A percentile compares a stretch with the other conserved stretches of the same genome.
Evolutionary conservation across 2,113 vertebrate genomes (phyloP).

Genomic region (Scomber scombrus): DNA sequence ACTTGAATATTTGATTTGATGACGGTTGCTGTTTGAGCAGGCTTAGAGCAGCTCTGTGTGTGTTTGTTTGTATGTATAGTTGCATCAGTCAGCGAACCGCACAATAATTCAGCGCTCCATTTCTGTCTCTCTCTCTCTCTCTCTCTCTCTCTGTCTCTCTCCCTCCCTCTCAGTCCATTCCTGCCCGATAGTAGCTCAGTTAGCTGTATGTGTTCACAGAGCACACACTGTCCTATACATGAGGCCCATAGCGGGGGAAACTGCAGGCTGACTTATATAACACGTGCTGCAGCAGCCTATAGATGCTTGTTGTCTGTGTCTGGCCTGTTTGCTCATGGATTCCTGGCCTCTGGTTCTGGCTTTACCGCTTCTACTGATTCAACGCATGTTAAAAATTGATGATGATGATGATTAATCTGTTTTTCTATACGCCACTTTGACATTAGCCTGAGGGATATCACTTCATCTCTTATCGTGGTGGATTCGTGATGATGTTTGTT

Average conservation of each 20-base stretch:
- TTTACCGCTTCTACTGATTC: conserved; percentile 9
- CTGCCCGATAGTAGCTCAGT: conserved; percentile 28
- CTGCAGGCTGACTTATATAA: conserved; percentile 58
- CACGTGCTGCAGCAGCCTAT: conserved; percentile 40
- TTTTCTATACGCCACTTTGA: not conserved
- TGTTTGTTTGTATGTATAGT: conserved; percentile 19
- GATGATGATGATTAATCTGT: not conserved
- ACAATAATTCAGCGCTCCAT: conserved; percentile 36
- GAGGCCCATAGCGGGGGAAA: conserved; percentile 60
- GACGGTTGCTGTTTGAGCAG: not conserved
- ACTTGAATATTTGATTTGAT: conserved; percentile 5
- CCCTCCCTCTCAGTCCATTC: conserved; percentile 20
- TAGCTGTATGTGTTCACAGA: conserved; percentile 53
- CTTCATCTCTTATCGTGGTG: not conserved
- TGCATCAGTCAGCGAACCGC: conserved; percentile 23
- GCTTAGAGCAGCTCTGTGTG: not conserved
- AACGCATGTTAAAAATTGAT: not conserved
- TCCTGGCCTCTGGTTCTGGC: conserved; percentile 10
- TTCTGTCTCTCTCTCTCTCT: conserved; percentile 29
- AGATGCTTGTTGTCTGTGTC: conserved; percentile 48
- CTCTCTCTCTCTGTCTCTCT: not conserved
- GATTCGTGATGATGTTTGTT: too few species aligned
- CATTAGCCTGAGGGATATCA: not conserved
- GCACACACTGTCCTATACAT: conserved; percentile 57
- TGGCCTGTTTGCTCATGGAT: conserved; percentile 22